phyloP scores from a whole-genome alignment of 2,888 invertebrate species.

The Sipha maydis region DNA sequence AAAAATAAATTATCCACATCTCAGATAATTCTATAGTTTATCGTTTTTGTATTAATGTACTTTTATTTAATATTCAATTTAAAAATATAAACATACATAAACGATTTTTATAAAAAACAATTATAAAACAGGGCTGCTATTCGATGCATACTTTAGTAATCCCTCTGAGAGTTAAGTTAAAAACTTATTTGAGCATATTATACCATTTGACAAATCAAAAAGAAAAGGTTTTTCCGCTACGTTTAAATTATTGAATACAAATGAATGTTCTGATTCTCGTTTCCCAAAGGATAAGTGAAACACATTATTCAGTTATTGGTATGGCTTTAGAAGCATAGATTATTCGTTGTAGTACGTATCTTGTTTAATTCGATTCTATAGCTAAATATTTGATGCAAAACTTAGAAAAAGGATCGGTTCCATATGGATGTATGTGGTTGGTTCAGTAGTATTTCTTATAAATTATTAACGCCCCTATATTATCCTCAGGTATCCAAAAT shows the following conservation, averaged over 20 bases:
- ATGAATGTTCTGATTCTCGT: neutral
- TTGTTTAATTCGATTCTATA: neutral
- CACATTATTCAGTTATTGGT: neutral
- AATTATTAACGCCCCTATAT: no score
- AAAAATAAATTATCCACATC: neutral
- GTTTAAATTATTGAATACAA: neutral
- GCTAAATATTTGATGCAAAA: no score
- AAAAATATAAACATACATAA: neutral
- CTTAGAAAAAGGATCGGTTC: no score
- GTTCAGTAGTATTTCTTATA: no score
- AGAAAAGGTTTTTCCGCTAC: neutral
- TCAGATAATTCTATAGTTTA: neutral
- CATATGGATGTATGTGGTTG: no score
- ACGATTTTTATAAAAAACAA: constrained; percentile 17
- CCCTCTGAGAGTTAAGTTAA: neutral
- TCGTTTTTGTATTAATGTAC: neutral
- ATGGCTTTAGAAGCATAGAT: neutral
- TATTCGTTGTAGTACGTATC: neutral
- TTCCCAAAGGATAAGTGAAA: neutral
- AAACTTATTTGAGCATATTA: neutral
- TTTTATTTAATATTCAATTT: no score
- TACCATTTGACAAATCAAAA: neutral
- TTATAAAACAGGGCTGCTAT: neutral
- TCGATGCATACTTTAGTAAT: neutral
- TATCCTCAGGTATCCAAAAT: no score